Evolutionary conservation across 2,113 vertebrate genomes (phyloP).

Genomic region (Thalassarche chlororhynchos): DNA sequence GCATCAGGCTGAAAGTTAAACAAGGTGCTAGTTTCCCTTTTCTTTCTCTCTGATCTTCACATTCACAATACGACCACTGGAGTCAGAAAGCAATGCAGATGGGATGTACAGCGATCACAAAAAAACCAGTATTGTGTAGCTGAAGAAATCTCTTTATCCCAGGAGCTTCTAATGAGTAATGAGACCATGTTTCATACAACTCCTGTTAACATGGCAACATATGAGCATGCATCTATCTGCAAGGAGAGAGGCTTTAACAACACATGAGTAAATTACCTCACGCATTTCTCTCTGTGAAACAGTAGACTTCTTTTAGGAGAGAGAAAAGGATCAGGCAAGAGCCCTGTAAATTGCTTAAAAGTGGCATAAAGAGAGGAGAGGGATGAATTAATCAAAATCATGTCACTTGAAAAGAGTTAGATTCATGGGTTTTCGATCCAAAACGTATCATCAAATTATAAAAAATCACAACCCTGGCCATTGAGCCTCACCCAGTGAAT

Average conservation of each 20-base stretch:
- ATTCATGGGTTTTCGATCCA: neutral
- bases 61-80: neutral
- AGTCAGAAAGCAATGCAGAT: neutral
- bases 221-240: neutral
- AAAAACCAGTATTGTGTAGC: neutral
- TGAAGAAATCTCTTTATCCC: neutral
- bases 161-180: neutral
- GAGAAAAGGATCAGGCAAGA: neutral
- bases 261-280: neutral
- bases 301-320: neutral
- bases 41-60: neutral
- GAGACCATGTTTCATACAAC: neutral
- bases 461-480: neutral
- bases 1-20: conserved; percentile 23
- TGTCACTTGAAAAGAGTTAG: neutral
- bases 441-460: neutral
- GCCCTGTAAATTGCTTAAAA: neutral
- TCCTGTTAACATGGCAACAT: conserved; percentile 27
- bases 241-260: neutral
- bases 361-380: neutral
- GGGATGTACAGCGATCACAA: neutral
- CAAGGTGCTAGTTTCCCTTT: neutral
- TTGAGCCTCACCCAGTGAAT: neutral
- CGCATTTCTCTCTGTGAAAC: neutral
- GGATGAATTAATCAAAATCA: neutral